Percentiles rank a stretch among this genome's conserved stretches.
These are phyloP conservation scores for Lophius americanus DNA, from an alignment of 2,797 vertebrate genomes.

Conservation along the genomic window DNA sequence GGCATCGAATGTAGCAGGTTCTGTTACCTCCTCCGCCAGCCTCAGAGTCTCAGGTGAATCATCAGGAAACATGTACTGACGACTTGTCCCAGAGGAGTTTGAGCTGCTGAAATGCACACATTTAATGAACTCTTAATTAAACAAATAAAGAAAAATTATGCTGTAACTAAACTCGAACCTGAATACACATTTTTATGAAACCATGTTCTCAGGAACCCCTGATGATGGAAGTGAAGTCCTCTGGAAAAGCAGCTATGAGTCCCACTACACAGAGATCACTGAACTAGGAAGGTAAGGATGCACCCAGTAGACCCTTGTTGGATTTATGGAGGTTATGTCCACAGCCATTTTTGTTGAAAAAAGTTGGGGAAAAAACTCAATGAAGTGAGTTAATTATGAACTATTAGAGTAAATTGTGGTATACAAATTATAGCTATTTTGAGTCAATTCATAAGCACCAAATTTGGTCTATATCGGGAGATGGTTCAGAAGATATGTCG, in stretches of 20 bases:
- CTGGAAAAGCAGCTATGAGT: constrained; percentile 96
- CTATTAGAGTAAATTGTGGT: too few relatives aligned
- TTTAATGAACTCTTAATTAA: too few relatives aligned
- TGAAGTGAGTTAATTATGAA: too few relatives aligned
- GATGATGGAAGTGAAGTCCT: constrained; percentile 88
- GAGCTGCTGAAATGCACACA: not conserved
- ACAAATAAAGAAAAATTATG: too few relatives aligned
- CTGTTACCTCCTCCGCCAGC: constrained; percentile 88
- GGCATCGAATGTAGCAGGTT: constrained; percentile 91
- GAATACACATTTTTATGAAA: too few relatives aligned
- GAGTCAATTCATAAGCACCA: too few relatives aligned
- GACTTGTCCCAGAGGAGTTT: not conserved
- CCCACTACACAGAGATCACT: constrained; percentile 93
- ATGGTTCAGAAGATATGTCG: too few relatives aligned
- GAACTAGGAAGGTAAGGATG: constrained; percentile 91
- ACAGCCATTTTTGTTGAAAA: too few relatives aligned
- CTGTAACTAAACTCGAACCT: too few relatives aligned
- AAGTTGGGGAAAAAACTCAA: too few relatives aligned
- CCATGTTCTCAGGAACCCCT: constrained; percentile 81
- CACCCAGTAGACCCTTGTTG: not conserved
- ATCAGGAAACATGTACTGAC: not conserved
- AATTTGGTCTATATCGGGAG: too few relatives aligned
- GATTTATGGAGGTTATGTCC: not conserved
- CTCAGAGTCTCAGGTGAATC: constrained; percentile 90
- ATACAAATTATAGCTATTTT: too few relatives aligned